These are phyloP conservation scores for Salticus scenicus DNA, from an alignment of 2,888 invertebrate genomes.

Conservation along the genomic window DNA sequence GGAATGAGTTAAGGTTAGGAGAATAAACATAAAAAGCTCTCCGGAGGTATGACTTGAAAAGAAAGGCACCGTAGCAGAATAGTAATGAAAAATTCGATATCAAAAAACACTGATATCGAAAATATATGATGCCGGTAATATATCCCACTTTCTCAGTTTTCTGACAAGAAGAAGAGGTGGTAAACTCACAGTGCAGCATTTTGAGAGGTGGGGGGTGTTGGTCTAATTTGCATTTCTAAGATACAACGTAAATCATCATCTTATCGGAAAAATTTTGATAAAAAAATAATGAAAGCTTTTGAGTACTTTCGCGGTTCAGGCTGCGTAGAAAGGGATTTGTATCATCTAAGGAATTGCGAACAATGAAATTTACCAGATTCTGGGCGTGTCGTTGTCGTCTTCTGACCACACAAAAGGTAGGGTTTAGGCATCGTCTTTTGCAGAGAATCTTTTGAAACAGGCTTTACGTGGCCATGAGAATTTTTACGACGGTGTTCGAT, in stretches of 20 bases:
- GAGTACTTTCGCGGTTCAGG: conserved; percentile 8
- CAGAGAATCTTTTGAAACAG: conserved; percentile 32
- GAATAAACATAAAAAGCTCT: neutral
- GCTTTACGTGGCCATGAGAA: conserved; percentile 32
- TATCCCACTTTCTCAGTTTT: conserved; percentile 20
- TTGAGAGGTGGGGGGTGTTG: conserved; percentile 31
- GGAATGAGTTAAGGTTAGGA: conserved; percentile 37
- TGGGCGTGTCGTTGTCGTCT: conserved; percentile 38
- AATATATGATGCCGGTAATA: neutral
- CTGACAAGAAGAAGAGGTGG: conserved; percentile 38
- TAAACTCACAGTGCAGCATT: conserved; percentile 42
- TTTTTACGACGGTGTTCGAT: conserved; percentile 33
- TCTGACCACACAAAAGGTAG: conserved; percentile 18
- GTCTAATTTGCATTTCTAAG: conserved; percentile 66
- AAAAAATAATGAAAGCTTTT: neutral
- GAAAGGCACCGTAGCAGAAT: conserved; percentile 19
- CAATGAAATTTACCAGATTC: conserved; percentile 30
- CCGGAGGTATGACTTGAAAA: conserved; percentile 30
- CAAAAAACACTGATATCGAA: conserved; percentile 26
- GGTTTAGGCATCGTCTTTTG: conserved; percentile 7
- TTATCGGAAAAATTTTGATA: conserved; percentile 35
- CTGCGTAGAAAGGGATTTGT: conserved; percentile 46
- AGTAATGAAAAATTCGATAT: conserved; percentile 31
- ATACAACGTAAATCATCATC: conserved; percentile 64
- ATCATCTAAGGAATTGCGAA: conserved; percentile 22